Evolutionary conservation across 2,888 invertebrate species (phyloP), one percentile per base, ranked within the genome.

Genomic region (Oxystoma pomonae): DNA sequence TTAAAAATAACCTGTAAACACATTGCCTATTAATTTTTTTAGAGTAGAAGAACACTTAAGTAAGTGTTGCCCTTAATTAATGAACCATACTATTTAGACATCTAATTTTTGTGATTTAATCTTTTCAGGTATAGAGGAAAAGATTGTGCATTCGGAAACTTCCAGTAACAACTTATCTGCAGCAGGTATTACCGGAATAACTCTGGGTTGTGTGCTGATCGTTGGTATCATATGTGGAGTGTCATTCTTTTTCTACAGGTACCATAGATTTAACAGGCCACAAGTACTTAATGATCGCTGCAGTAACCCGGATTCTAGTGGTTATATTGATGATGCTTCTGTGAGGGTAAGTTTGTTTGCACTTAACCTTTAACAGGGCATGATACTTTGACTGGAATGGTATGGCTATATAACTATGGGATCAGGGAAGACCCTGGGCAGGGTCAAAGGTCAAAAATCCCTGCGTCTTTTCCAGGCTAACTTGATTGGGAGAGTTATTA

Each of bases 291-390:
- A 89, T 73, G 90, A 90, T 76, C 89, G 89, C 72, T 90, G 90
- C 77, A 92, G 92, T 73, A 92, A 92, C 78, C 91, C 91, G 7
- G 92, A 93, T 76, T 92, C 92, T 63, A 92, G 91, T 76, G 92
- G 92, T 72, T 93, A 93, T 76, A 88, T 93, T 69, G 92, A 92
- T 78, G 93, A 92, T 79, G 91, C 91, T 78, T 92, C 91, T 75
- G 88, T 92, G 78, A 85, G 92, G 82, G 92, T 92, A 83, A 84
- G 87, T 82, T 35, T 35, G n/a, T n/a, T n/a, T n/a, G n/a, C n/a
- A n/a, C n/a, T n/a, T n/a, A n/a, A n/a, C n/a, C n/a, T n/a, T n/a
- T n/a, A n/a, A n/a, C n/a, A n/a, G n/a, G n/a, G n/a, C n/a, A n/a
- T n/a, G n/a, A n/a, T n/a, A n/a, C n/a, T n/a, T n/a, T n/a, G n/a